Evolutionary conservation across 1,140 invertebrate genomes (phyloP).

Genomic region (Antheraea mylitta): DNA sequence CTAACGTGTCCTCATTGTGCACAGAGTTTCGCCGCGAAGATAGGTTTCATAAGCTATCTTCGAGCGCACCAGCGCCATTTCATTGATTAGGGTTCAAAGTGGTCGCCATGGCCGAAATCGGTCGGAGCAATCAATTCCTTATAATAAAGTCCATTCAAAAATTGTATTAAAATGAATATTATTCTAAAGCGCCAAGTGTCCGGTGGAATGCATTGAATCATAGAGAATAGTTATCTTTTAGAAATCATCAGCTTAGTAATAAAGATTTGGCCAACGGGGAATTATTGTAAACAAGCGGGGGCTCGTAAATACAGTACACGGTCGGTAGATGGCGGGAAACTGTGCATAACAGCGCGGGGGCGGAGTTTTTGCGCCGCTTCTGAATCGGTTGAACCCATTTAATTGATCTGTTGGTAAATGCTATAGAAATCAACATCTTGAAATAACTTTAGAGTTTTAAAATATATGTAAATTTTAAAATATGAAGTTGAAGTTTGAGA

Average conservation of each 20-base stretch:
- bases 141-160: too few relatives aligned
- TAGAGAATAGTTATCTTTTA: slow-evolving; percentile 36
- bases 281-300: slow-evolving; percentile 31
- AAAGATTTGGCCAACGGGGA: slow-evolving; percentile 30
- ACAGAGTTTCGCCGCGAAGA: too few relatives aligned
- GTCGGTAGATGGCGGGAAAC: slow-evolving; percentile 42
- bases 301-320: slow-evolving; percentile 34
- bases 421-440: slow-evolving; percentile 17
- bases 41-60: too few relatives aligned
- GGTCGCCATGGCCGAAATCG: too few relatives aligned
- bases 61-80: too few relatives aligned
- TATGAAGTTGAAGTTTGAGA: too few relatives aligned
- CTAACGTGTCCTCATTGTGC: too few relatives aligned
- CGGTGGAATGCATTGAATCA: neutral
- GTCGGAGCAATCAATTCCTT: too few relatives aligned
- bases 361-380: slow-evolving; percentile 29
- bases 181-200: too few relatives aligned
- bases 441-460: neutral
- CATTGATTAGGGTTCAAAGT: too few relatives aligned
- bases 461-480: neutral
- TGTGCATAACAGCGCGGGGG: slow-evolving; percentile 47
- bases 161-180: too few relatives aligned
- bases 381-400: slow-evolving; percentile 13
- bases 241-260: slow-evolving; percentile 38
- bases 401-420: slow-evolving; percentile 45